phyloP scores from a whole-genome alignment of 2,888 invertebrate genomes.

The Cantharis rustica region DNA sequence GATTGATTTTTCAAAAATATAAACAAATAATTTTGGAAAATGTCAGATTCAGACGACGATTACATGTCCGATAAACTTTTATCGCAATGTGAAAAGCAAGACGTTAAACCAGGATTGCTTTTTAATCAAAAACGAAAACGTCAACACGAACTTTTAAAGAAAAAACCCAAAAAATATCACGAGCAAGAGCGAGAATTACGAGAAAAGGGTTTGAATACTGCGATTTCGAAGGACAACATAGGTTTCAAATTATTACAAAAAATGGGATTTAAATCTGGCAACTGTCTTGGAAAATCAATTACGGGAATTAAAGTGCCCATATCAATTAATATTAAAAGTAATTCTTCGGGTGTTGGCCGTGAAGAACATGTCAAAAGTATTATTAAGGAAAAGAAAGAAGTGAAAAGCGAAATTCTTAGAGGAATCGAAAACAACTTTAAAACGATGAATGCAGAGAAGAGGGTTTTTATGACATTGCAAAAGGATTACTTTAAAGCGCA shows the following conservation, averaged over 20 bases:
- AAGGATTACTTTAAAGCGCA: conserved; percentile 55
- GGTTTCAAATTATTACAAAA: conserved; percentile 82
- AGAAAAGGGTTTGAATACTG: conserved; percentile 68
- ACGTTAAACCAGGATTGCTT: conserved; percentile 65
- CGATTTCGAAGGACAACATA: conserved; percentile 71
- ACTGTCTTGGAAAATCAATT: conserved; percentile 70
- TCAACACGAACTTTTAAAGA: conserved; percentile 61
- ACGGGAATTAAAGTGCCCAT: conserved; percentile 67
- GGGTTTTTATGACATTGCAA: conserved; percentile 40
- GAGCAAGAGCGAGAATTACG: conserved; percentile 63
- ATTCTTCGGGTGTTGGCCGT: conserved; percentile 68
- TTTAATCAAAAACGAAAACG: conserved; percentile 62
- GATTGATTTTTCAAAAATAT: background rate
- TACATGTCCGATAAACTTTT: conserved; percentile 75
- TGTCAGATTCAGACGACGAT: conserved; percentile 71
- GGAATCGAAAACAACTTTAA: conserved; percentile 45
- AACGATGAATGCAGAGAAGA: conserved; percentile 44
- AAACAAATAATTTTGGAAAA: conserved; percentile 38
- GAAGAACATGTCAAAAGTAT: conserved; percentile 56
- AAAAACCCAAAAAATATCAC: conserved; percentile 53
- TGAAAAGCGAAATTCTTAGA: conserved; percentile 43
- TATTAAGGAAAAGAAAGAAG: conserved; percentile 47
- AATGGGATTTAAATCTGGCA: conserved; percentile 89
- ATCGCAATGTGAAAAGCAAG: conserved; percentile 54
- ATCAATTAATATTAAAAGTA: conserved; percentile 64